These are phyloP conservation scores for Smittia sp. DNA, from an alignment of 2,888 invertebrate genomes.

Conservation along the genomic window DNA sequence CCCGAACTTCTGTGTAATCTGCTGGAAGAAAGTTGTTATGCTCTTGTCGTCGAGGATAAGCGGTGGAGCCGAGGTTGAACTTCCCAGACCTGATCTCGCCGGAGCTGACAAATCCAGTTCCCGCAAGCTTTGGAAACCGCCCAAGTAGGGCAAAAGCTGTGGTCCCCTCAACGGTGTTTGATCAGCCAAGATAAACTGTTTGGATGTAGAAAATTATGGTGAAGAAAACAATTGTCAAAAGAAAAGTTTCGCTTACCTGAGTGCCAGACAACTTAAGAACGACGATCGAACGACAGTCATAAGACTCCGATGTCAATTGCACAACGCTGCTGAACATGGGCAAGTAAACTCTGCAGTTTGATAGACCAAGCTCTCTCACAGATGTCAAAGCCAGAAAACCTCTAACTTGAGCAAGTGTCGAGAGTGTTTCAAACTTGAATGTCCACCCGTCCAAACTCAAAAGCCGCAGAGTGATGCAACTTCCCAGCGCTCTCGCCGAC, in stretches of 20 bases:
- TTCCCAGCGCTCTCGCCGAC: constrained; percentile 48
- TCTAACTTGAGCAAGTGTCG: constrained; percentile 54
- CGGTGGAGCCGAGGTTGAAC: constrained; percentile 49
- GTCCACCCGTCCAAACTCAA: constrained; percentile 60
- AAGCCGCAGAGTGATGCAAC: constrained; percentile 55
- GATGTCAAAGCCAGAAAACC: constrained; percentile 55
- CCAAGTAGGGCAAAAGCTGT: constrained; percentile 54
- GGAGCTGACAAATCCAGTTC: constrained; percentile 55
- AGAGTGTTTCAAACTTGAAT: constrained; percentile 55
- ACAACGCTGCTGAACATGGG: constrained; percentile 47
- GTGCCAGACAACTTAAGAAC: constrained; percentile 56
- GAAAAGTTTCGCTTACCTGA: no score
- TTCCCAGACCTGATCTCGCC: constrained; percentile 53
- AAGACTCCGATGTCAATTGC: constrained; percentile 45
- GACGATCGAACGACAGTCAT: constrained; percentile 54
- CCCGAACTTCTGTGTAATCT: constrained; percentile 53
- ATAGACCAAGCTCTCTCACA: constrained; percentile 56
- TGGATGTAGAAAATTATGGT: not conserved
- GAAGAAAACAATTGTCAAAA: no score
- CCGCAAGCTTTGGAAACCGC: constrained; percentile 55
- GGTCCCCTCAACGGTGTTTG: constrained; percentile 54
- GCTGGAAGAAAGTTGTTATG: constrained; percentile 54
- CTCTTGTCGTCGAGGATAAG: constrained; percentile 55
- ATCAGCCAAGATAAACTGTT: constrained; percentile 54
- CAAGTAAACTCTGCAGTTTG: constrained; percentile 57